phyloP scores from a whole-genome alignment of 2,113 vertebrate species.

The Forbesichthys agassizii region DNA sequence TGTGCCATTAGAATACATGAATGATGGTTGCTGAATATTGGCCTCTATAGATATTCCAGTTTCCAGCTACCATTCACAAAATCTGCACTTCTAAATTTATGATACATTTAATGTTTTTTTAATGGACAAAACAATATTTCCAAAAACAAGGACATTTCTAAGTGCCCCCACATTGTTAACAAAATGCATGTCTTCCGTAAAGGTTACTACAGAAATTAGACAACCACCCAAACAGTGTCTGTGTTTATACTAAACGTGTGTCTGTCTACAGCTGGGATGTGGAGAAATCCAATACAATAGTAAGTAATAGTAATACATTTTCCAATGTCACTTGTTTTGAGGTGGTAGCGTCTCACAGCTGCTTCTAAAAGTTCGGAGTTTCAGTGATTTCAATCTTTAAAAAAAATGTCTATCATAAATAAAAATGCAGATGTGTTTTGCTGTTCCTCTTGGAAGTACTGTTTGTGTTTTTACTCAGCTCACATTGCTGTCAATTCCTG shows the following conservation, averaged over 20 bases:
- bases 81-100: no score
- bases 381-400: not conserved
- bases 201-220: not conserved
- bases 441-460: slow-evolving; percentile 5
- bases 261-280: not conserved
- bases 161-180: not conserved
- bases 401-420: slow-evolving; percentile 2
- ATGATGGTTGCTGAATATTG: no score
- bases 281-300: not conserved
- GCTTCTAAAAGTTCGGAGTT: not conserved
- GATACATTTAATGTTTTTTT: not conserved
- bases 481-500: not conserved
- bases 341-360: not conserved
- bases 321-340: slow-evolving; percentile 8
- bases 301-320: not conserved
- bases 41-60: no score
- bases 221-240: not conserved
- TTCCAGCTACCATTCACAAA: no score
- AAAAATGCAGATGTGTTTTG: not conserved
- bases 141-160: not conserved
- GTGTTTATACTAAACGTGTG: not conserved
- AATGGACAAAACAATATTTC: not conserved
- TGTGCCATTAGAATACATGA: no score
- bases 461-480: not conserved
- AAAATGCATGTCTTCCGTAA: not conserved